Conservation (phyloP, 1,140 invertebrate genomes). For the Coelopa frigida region DNA sequence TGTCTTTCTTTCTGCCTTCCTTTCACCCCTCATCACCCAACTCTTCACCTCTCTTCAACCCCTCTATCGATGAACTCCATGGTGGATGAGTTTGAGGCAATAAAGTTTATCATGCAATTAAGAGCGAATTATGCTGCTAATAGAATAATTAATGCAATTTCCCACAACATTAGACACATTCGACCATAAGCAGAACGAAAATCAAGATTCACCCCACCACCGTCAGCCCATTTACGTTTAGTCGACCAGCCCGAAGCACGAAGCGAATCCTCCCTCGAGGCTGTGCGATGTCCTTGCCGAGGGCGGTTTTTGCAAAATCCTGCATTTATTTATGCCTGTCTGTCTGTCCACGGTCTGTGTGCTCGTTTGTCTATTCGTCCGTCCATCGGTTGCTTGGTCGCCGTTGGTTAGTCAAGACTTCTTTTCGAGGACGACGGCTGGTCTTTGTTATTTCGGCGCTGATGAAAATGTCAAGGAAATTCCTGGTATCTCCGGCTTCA, state of each 20-base stretch:
- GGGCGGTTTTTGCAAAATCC: slow-evolving; percentile 13
- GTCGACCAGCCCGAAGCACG: no score
- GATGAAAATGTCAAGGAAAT: slow-evolving; percentile 46
- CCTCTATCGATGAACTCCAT: no score
- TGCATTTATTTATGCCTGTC: neutral
- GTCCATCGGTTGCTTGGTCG: no score
- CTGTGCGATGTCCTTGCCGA: neutral
- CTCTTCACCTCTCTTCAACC: no score
- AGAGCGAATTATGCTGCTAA: slow-evolving; percentile 46
- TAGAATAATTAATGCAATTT: slow-evolving; percentile 47
- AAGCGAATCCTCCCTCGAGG: slow-evolving; percentile 2
- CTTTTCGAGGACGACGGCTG: no score
- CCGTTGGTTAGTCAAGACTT: no score
- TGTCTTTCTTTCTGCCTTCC: no score
- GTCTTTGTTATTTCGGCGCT: slow-evolving; percentile 33
- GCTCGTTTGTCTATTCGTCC: no score
- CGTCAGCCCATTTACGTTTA: no score
- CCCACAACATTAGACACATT: slow-evolving; percentile 44
- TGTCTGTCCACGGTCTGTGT: neutral
- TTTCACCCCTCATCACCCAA: no score
- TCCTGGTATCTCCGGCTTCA: slow-evolving; percentile 44
- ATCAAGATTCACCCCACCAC: slow-evolving; percentile 5
- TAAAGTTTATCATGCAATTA: slow-evolving; percentile 46
- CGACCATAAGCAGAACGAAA: slow-evolving; percentile 5
- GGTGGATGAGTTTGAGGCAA: no score